A percentile compares a stretch with the other conserved stretches of the same genome.
Conservation (phyloP, 2,888 invertebrate genomes). For the Ophion obscuratus region DNA sequence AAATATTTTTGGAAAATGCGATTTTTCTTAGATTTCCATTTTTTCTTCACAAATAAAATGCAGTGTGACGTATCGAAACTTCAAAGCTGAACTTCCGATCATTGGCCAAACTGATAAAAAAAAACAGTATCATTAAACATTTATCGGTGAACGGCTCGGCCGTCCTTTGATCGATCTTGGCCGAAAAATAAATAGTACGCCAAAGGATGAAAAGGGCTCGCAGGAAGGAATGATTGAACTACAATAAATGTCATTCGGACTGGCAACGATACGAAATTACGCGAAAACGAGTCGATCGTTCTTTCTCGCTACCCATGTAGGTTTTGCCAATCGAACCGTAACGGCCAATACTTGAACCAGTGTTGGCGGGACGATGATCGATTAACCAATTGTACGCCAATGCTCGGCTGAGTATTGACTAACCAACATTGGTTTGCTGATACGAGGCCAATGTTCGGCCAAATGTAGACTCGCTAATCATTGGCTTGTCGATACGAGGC, state of each 20-base stretch:
- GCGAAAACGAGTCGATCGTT: not conserved
- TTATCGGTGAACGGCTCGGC: not conserved
- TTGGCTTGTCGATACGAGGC: too few relatives aligned
- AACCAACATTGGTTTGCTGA: too few relatives aligned
- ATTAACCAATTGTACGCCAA: too few relatives aligned
- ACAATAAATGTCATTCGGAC: conserved; percentile 47
- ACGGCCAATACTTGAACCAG: too few relatives aligned
- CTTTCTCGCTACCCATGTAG: too few relatives aligned
- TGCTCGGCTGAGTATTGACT: too few relatives aligned
- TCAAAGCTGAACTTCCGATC: not conserved
- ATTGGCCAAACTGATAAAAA: not conserved
- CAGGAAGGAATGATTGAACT: conserved; percentile 1
- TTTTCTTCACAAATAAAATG: not conserved
- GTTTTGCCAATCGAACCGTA: too few relatives aligned
- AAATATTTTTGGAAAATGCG: too few relatives aligned
- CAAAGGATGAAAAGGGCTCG: not conserved
- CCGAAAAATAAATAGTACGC: not conserved
- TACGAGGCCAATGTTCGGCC: too few relatives aligned
- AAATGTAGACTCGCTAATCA: too few relatives aligned
- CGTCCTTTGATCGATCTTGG: not conserved
- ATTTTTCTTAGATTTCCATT: not conserved
- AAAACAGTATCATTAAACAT: not conserved
- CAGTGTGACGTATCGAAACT: not conserved
- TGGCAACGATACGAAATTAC: not conserved
- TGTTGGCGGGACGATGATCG: too few relatives aligned